Conservation (phyloP, 2,797 vertebrate species). For the Dendrocincla tyrannina region DNA sequence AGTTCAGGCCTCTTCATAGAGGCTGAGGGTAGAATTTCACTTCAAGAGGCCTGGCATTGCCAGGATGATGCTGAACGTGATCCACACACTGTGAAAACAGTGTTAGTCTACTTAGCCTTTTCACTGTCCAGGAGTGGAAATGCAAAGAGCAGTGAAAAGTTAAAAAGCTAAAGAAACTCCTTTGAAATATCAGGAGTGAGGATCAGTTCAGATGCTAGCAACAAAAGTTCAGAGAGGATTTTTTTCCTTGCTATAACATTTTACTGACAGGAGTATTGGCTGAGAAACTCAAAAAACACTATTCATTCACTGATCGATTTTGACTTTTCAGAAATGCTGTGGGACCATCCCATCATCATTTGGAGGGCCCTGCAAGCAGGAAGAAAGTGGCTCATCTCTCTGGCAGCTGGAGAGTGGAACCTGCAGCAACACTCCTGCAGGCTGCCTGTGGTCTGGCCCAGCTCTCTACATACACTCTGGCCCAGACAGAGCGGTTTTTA, state of each 20-base stretch:
- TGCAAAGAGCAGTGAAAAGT: background rate
- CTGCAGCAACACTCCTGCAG: background rate
- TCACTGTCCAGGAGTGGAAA: background rate
- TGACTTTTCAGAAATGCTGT: background rate
- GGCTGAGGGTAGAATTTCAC: background rate
- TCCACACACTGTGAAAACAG: background rate
- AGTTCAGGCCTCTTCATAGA: background rate
- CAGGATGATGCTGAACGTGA: background rate
- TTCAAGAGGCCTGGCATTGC: background rate
- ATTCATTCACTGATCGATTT: background rate
- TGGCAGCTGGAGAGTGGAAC: background rate
- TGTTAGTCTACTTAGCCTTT: background rate
- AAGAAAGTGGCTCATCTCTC: background rate
- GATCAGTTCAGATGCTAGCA: background rate
- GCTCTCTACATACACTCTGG: background rate
- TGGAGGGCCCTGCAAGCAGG: background rate
- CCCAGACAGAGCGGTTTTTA: background rate
- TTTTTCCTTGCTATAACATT: background rate
- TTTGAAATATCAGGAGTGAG: conserved; percentile 21
- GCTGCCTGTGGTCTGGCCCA: background rate
- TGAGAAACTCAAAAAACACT: background rate
- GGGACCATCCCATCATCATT: background rate
- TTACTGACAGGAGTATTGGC: background rate
- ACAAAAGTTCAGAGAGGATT: background rate
- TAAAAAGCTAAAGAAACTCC: conserved; percentile 16